Evolutionary conservation across 2,797 vertebrate species (phyloP).

Genomic region (Orientallactaga sibirica): DNA sequence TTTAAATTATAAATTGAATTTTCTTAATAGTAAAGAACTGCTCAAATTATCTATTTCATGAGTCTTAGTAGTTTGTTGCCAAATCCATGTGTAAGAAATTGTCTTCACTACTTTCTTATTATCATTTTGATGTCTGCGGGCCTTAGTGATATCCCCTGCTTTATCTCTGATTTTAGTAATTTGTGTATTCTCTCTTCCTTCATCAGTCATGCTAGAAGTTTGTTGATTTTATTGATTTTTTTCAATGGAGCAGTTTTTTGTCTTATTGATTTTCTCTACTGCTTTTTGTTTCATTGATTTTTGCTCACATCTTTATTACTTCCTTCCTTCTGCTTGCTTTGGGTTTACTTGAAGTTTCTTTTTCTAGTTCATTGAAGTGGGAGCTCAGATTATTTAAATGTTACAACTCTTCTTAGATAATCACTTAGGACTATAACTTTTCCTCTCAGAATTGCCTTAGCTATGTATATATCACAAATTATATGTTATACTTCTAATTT

Average conservation of each 20-base stretch:
- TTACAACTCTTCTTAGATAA: conserved; percentile 33
- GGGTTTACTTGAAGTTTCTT: conserved; percentile 46
- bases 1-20: conserved; percentile 46
- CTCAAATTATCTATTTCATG: background rate
- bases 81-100: conserved; percentile 23
- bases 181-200: conserved; percentile 55
- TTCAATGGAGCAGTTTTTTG: conserved; percentile 70
- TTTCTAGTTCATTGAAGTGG: conserved; percentile 14
- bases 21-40: conserved; percentile 42
- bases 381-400: background rate
- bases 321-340: conserved; percentile 66
- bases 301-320: conserved; percentile 69
- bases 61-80: conserved; percentile 11
- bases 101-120: conserved; percentile 41
- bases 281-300: conserved; percentile 70
- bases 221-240: conserved; percentile 76
- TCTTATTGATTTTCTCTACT: conserved; percentile 76
- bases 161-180: conserved; percentile 56
- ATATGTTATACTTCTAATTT: background rate
- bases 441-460: conserved; percentile 72
- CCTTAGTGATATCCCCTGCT: background rate
- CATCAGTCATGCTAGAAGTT: conserved; percentile 65
- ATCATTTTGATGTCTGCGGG: background rate
- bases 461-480: conserved; percentile 33
- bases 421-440: conserved; percentile 62